Evolutionary conservation across 2,113 vertebrate species (phyloP), one percentile per base, ranked within the genome.

Genomic region (Sapajus apella): DNA sequence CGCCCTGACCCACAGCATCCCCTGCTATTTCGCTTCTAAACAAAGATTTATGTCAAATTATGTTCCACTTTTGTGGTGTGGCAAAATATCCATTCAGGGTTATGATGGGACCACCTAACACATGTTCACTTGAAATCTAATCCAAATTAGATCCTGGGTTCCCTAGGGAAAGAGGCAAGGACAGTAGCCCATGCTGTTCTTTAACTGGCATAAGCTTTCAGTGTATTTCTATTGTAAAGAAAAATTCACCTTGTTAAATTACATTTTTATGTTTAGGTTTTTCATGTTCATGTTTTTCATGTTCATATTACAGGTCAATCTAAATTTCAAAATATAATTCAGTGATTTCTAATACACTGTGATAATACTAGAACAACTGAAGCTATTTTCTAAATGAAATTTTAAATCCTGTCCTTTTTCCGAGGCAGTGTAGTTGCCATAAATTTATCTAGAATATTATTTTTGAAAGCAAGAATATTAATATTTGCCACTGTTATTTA

Each of bases 381-480:
- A 35, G 21, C 17, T 20, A 52, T 86, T 91, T 94, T 96, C 84
- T 84, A 87, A 73, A 79, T 70, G 18, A 96, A 82, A 80, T 68
- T 88, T 93, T 61, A 93, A 96, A 40, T 76, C 30, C 3, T 92
- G 50, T 47, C 52, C 23, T 25, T 95, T 90, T 95, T 4, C 6
- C 13, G 9, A 10, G 4, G 16, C 21, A 40, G 5, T 50, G 2
- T 79, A 35, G 58, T 40, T 47, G 8, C 50, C 18, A 96, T 64
- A 47, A 84, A 93, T 52, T 35, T 85, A 4, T 52, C 11, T 20
- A 89, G 37, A 92, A 40, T 35, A 94, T 50, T 84, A 85, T 12
- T 94, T 80, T 58, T 93, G 85, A 93, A 97, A 75, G 23, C 0
- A 90, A 96, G 18, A 87, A 83, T 86, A 94, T 84, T 96, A 91